Evolutionary conservation across 2,797 vertebrate species (phyloP), one percentile per base, ranked within the genome.

Genomic region (Malurus leucopterus): DNA sequence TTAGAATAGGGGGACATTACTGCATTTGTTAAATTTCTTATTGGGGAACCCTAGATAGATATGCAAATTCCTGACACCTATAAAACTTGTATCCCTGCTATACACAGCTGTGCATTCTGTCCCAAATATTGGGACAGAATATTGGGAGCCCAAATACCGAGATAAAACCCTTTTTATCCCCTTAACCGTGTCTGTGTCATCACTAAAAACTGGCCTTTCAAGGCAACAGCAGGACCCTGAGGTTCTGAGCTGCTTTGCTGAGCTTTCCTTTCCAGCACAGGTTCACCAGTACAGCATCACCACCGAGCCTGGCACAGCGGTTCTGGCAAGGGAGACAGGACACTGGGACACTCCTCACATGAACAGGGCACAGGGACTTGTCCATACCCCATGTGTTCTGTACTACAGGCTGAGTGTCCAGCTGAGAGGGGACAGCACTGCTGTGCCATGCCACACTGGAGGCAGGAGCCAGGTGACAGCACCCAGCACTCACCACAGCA

Each of bases 281-380:
- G 15, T 11, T 13, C 40, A 46, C 8, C 5, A 32, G 44, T 4
- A 9, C 47, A n/a, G 8, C 51, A 43, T 6, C 50, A 40, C n/a
- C 41, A 50, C 17, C 0, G 0, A n/a, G 9, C 43, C 64, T 2
- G 2, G 41, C 5, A 13, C 24, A 49, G 1, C 13, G n/a, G 7
- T 36, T 32, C 21, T 2, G 36, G 26, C 17, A 47, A 43, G 30
- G 55, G 38, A 63, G 64, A 46, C 1, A 13, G 38, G 64, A 88
- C 43, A 54, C 15, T 29, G 53, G 72, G 46, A 57, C 74, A 34
- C 24, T 79, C n/a, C 57, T 70, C 0, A 0, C 15, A 54, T 34
- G 38, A 16, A 85, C 0, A 2, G 34, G 32, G 41, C 26, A 51
- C 32, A 12, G 11, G 29, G 20, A 44, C 20, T 26, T 46, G 7